Evolutionary conservation across 2,888 invertebrate species (phyloP).

Genomic region (Tenthredo amoena): DNA sequence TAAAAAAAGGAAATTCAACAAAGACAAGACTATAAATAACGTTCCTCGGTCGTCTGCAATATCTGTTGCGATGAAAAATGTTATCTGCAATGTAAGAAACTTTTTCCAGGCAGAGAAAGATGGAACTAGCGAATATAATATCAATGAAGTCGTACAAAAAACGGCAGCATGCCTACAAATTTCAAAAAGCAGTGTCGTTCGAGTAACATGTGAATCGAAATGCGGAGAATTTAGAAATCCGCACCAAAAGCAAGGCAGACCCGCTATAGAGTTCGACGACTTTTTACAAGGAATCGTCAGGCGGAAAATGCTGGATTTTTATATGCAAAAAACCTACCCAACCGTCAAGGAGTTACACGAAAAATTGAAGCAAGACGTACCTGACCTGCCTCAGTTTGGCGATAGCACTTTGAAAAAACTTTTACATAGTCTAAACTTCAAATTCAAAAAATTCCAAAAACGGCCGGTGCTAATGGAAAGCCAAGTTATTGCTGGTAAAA

Average conservation of each 20-base stretch:
- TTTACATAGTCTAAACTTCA: background rate
- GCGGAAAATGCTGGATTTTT: background rate
- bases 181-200: background rate
- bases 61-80: background rate
- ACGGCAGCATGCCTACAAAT: conserved; percentile 13
- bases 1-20: background rate
- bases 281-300: background rate
- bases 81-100: background rate
- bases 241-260: background rate
- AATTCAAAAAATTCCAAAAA: conserved; percentile 15
- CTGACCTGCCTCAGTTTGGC: conserved; percentile 15
- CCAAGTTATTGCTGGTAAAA: background rate
- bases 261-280: conserved; percentile 9
- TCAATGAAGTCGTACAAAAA: background rate
- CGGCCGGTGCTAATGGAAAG: conserved; percentile 12
- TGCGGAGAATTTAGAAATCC: background rate
- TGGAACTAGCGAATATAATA: background rate
- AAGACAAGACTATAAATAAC: background rate
- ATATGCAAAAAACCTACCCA: conserved; percentile 5
- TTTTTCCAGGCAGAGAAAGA: conserved; percentile 14
- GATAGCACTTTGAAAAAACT: background rate
- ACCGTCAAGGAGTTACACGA: background rate
- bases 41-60: conserved; percentile 3
- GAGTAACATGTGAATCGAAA: background rate
- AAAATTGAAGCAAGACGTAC: conserved; percentile 20